These are phyloP conservation scores for Saxicola maurus DNA, from an alignment of 2,797 vertebrate genomes.

Conservation along the genomic window DNA sequence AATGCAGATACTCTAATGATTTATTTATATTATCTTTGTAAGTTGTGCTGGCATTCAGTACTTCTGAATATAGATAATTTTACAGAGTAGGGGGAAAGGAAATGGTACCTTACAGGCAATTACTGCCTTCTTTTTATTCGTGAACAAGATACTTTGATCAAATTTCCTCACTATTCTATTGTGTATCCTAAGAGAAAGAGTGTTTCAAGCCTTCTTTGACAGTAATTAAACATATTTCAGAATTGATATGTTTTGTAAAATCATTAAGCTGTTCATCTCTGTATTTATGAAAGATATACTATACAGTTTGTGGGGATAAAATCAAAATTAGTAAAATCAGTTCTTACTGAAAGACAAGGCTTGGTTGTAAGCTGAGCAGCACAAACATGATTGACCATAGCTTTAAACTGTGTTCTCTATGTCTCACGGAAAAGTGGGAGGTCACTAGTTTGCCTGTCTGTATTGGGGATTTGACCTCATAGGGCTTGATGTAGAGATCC, in stretches of 20 bases:
- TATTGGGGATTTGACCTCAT: background rate
- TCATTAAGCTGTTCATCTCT: background rate
- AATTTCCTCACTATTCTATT: background rate
- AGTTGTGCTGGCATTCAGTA: background rate
- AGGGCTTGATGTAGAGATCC: background rate
- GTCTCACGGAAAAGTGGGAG: rapidly evolving
- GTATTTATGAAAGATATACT: background rate
- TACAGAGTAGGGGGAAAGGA: background rate
- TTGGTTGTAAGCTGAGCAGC: background rate
- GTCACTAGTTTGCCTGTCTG: background rate
- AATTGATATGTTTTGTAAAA: background rate
- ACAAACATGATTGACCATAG: background rate
- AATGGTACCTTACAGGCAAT: background rate
- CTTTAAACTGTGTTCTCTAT: background rate
- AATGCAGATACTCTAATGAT: background rate
- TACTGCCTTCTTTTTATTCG: background rate
- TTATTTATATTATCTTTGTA: background rate
- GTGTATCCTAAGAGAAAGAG: background rate
- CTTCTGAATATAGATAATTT: background rate
- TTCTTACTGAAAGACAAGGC: background rate
- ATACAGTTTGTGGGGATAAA: background rate
- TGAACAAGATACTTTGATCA: background rate
- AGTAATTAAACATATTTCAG: background rate
- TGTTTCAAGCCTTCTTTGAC: background rate
- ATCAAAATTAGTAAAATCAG: background rate